These are phyloP conservation scores for Rhysida immarginata DNA, from an alignment of 1,140 invertebrate genomes.

Conservation along the genomic window DNA sequence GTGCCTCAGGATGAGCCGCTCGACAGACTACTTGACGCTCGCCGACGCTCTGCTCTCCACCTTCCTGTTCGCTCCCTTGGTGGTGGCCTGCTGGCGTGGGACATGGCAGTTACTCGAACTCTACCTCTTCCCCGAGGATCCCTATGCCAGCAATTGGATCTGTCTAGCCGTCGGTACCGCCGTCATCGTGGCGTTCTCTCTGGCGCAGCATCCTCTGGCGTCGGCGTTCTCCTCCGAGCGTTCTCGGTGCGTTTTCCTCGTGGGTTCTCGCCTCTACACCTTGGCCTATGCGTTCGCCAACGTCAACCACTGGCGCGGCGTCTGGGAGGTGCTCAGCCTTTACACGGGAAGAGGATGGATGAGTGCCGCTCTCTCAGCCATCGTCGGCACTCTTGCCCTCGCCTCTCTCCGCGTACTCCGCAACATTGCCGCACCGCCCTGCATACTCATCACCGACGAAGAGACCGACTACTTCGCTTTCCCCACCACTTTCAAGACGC, in stretches of 20 bases:
- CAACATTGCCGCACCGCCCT: constrained; percentile 65
- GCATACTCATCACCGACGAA: constrained; percentile 48
- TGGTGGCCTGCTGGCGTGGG: constrained; percentile 70
- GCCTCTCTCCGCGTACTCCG: constrained; percentile 47
- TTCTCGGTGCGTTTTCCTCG: constrained; percentile 42
- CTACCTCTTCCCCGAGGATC: constrained; percentile 44
- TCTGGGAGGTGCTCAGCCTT: constrained; percentile 56
- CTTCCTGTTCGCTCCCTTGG: constrained; percentile 52
- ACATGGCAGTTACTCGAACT: constrained; percentile 63
- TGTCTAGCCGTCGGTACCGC: constrained; percentile 49
- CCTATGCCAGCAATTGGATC: constrained; percentile 40
- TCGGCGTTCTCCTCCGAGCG: constrained; percentile 46
- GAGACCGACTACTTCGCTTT: constrained; percentile 54
- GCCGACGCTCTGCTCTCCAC: constrained; percentile 53
- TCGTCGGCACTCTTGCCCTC: constrained; percentile 44
- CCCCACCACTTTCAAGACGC: constrained; percentile 55
- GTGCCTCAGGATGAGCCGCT: too few species aligned
- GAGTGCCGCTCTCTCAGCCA: constrained; percentile 39
- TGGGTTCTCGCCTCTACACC: constrained; percentile 56
- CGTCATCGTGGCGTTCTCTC: constrained; percentile 47
- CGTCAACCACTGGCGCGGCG: constrained; percentile 68
- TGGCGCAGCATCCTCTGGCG: constrained; percentile 44
- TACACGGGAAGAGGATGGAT: constrained; percentile 43
- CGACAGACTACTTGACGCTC: too few species aligned
- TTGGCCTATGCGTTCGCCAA: constrained; percentile 50